Evolutionary conservation across 1,140 invertebrate species (phyloP), one percentile per base, ranked within the genome.

Genomic region (Sinella curviseta): DNA sequence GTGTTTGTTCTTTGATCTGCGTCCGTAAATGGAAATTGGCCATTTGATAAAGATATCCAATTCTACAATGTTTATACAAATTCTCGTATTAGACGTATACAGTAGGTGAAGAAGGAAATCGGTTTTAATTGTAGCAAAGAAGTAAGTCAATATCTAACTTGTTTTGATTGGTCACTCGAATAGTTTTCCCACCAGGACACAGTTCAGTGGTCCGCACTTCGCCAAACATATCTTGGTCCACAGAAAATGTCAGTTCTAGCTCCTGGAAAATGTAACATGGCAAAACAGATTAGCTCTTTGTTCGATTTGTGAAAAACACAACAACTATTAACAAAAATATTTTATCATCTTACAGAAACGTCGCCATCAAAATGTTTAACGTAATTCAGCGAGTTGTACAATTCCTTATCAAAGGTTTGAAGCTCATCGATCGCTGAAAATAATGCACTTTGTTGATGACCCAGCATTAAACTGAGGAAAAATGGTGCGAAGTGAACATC

Each of bases 401-500:
- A 89, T 83, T 99, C 97, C 73, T 93, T 92, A 89, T 99, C 98
- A 1, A 99, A 88, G 4, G 97, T 99, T 0, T 97, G 95, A 75
- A 99, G 88, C 88, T 99, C 98, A 87, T 99, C 98, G 79, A 99
- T 92, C 87, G 94, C 98, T 1, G 83, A 84, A 76, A 83, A 83
- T 20, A 82, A 54, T 30, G 82, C 79, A 55, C 94, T 93, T 80
- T 95, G 94, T n/a, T 94, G 94, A 87, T 97, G 95, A 0, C 96
- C 95, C 30, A 98, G 89, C 78, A 99, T 93, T 88, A 99, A 97
- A 82, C 95, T 98, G 3, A 99, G 90, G 87, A 99, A 99, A 87
- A 99, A 99, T 34, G 97, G 96, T 0, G 98, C 98, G 86, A 99
- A 98, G 26, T 97, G 97, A 76, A 99, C 96, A 88, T 99, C 98